phyloP scores from a whole-genome alignment of 1,140 invertebrate genomes.

The Teleogryllus occipitalis region DNA sequence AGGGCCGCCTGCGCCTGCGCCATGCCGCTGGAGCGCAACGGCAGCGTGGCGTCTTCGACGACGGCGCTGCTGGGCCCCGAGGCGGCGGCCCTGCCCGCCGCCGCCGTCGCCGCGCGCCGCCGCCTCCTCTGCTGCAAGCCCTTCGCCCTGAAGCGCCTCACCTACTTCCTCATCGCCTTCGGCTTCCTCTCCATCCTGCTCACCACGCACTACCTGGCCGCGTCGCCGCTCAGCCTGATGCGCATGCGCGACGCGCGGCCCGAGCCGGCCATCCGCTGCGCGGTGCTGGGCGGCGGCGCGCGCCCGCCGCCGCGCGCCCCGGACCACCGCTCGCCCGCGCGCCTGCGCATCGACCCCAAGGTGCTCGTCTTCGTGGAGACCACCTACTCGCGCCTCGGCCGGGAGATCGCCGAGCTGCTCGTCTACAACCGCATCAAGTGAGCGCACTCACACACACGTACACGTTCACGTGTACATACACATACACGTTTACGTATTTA shows the following conservation, averaged over 20 bases:
- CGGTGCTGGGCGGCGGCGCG: conserved; percentile 53
- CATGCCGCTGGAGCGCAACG: background rate
- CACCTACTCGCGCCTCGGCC: conserved; percentile 80
- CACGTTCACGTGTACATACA: too few relatives aligned
- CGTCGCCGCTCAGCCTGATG: conserved; percentile 42
- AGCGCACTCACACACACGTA: too few relatives aligned
- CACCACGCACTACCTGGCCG: background rate
- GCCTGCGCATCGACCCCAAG: conserved; percentile 79
- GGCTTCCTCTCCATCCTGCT: background rate
- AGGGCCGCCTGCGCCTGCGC: too few relatives aligned
- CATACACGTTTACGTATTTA: too few relatives aligned
- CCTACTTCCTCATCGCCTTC: background rate
- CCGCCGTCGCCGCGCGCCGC: too few relatives aligned
- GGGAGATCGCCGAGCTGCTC: conserved; percentile 84
- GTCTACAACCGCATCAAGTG: conserved; percentile 90
- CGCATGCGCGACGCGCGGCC: conserved; percentile 61
- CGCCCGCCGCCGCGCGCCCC: conserved; percentile 47
- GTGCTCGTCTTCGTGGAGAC: conserved; percentile 94
- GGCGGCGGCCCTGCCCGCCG: too few relatives aligned
- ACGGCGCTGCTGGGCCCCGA: background rate
- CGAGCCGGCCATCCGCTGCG: conserved; percentile 70
- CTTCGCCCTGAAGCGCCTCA: background rate
- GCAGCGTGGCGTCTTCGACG: background rate
- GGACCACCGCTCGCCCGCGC: conserved; percentile 73
- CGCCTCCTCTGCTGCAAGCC: background rate